Percentiles rank a stretch among this genome's conserved stretches.
phyloP scores from a whole-genome alignment of 2,888 invertebrate genomes.

The Subacronicta megacephala region DNA sequence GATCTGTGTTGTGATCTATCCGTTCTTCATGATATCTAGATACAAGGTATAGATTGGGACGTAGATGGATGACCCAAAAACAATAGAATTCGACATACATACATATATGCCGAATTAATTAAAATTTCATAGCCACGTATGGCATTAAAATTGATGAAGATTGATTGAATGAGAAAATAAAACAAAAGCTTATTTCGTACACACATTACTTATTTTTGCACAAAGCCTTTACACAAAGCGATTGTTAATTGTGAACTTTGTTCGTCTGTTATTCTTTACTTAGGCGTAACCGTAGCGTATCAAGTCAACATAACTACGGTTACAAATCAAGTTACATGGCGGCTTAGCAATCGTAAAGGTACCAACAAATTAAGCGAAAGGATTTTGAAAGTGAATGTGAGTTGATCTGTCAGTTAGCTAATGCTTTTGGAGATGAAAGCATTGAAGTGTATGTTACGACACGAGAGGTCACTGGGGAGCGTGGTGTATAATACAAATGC shows the following conservation, averaged over 20 bases:
- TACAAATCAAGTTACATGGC: constrained; percentile 25
- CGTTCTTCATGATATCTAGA: too few relatives aligned
- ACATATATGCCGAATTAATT: too few relatives aligned
- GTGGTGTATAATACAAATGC: constrained; percentile 33
- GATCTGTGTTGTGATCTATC: not conserved
- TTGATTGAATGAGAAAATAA: constrained; percentile 20
- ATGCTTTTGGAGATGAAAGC: constrained; percentile 66
- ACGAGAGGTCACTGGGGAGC: constrained; percentile 49
- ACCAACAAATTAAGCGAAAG: constrained; percentile 65
- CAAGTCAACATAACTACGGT: constrained; percentile 7
- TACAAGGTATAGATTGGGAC: too few relatives aligned
- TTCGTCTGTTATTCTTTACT: constrained; percentile 9
- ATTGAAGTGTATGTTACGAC: constrained; percentile 65
- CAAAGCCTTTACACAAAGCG: constrained; percentile 13
- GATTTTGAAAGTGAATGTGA: constrained; percentile 78
- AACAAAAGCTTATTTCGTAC: constrained; percentile 16
- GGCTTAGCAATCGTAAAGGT: constrained; percentile 29
- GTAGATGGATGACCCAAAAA: too few relatives aligned
- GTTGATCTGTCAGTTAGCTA: constrained; percentile 61
- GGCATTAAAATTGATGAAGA: constrained; percentile 15
- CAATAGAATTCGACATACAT: too few relatives aligned
- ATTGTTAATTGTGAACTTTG: constrained; percentile 19
- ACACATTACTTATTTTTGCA: constrained; percentile 20
- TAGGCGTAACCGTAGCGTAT: constrained; percentile 1
- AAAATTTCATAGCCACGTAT: constrained; percentile 12